Base-by-base conservation (phyloP, 2,888 invertebrate species). In the Drosophila mercatorum region DNA sequence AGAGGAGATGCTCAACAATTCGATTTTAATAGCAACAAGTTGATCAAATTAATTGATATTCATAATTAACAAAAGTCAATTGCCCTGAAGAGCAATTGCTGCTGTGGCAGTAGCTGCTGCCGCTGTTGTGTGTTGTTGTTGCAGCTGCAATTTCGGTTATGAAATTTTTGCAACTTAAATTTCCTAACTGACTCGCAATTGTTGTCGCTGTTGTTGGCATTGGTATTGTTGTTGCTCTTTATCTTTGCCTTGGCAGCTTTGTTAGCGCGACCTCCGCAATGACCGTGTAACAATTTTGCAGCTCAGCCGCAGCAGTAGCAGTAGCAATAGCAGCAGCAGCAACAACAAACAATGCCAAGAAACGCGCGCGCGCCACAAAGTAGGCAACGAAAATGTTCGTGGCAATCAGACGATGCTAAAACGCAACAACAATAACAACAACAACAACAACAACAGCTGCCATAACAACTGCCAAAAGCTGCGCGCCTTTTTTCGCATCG, bases 281-380 rank as follows among this genome's bases (percentile, higher is more conserved):
- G 85, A 75, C 85, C 85, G 85, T 85, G 89, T 89, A 88, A 89
- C 89, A 85, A 85, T 85, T 85, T 85, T 75, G 85, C 88, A 80
- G 77, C 72, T 66, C 63, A 72, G 60, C 69, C 66, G 40, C 40
- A 59, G 14, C 55, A 64, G 11, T 55, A 55, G 12, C 62, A 68
- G 53, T 53, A 68, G 49, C 26, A 47, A 46, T 64, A 47, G 28
- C 67, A 70, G 14, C 53, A 65, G 8, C 57, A 56, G 7, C 62
- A 68, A 53, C 31, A 47, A 55, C 71, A 78, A 65, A 60, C 76
- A 77, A 65, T 67, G 58, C 55, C 67, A 77, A 86, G 75, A 85
- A 88, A 85, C 81, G 88, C 86, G 87, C 87, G 80, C 82, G 81
- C 78, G 73, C 82, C 68, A 79, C 68, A 75, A 81, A 70, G 61